Conservation (phyloP, 2,113 vertebrate genomes). For the Mus musculus region DNA sequence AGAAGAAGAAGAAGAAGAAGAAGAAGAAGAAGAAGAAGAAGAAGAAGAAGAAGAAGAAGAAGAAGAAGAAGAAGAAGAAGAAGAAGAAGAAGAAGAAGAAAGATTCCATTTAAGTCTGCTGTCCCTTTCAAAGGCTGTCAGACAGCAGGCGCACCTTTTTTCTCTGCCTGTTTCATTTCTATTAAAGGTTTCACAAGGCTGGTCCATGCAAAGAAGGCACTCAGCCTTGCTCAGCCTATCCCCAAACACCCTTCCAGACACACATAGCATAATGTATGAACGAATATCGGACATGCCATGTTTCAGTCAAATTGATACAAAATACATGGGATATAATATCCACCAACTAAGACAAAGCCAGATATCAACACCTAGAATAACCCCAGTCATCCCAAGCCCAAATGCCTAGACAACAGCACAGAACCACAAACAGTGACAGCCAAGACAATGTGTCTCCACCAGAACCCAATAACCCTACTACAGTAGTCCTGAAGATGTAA, state of each 20-base stretch:
- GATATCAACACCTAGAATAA: not conserved
- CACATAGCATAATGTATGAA: not conserved
- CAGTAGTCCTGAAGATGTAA: not conserved
- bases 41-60: too few species aligned
- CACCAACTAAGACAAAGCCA: not conserved
- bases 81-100: too few species aligned
- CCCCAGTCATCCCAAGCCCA: not conserved
- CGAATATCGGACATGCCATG: not conserved
- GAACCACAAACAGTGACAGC: not conserved
- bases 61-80: too few species aligned
- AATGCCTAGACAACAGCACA: not conserved
- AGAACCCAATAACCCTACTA: not conserved
- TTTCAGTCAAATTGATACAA: not conserved
- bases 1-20: too few species aligned
- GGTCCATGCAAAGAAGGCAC: not conserved
- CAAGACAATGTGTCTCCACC: not conserved
- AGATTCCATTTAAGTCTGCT: too few species aligned
- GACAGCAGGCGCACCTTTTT: not conserved
- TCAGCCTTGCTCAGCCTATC: not conserved
- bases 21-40: too few species aligned
- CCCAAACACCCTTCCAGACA: not conserved
- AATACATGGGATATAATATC: not conserved
- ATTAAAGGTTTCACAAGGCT: not conserved
- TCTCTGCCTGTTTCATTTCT: not conserved
- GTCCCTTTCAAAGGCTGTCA: not conserved